Percentiles rank a stretch among this genome's conserved stretches.
phyloP scores from a whole-genome alignment of 2,888 invertebrate genomes.

The Leptothorax acervorum region DNA sequence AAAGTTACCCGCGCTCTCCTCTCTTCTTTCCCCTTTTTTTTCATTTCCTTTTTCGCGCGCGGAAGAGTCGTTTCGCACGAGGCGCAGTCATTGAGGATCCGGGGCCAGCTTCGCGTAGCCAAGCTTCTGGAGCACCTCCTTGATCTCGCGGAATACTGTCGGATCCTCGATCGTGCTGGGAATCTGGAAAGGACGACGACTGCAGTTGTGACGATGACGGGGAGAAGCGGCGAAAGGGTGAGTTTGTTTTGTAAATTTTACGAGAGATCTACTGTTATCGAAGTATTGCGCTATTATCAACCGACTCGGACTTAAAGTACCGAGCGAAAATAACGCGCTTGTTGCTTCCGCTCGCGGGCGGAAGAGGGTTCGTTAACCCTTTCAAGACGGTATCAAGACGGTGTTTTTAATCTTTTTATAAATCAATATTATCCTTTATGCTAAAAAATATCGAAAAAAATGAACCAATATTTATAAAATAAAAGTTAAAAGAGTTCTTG shows the following conservation, averaged over 20 bases:
- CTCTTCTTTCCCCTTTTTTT: neutral
- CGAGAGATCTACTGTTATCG: neutral
- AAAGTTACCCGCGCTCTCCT: neutral
- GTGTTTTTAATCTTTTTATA: too few species aligned
- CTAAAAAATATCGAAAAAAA: too few species aligned
- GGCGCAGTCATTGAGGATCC: constrained; percentile 86
- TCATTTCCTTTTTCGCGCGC: neutral
- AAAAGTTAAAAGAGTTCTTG: too few species aligned
- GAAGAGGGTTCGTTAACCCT: neutral
- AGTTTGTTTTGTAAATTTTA: neutral
- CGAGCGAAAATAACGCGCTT: neutral
- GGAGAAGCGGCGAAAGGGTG: neutral
- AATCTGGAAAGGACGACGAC: constrained; percentile 85
- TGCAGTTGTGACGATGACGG: neutral
- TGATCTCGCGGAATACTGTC: constrained; percentile 92
- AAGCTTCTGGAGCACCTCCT: constrained; percentile 90
- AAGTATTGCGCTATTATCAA: neutral
- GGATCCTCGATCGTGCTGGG: constrained; percentile 96
- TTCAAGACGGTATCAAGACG: too few species aligned
- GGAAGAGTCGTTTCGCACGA: neutral
- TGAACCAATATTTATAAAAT: too few species aligned
- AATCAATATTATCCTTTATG: too few species aligned
- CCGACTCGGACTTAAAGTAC: too few species aligned
- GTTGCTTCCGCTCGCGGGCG: neutral
- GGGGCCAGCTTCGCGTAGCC: constrained; percentile 91